Percentiles rank a stretch among this genome's conserved stretches.
Conservation (phyloP, 2,888 invertebrate species). For the Hermodice carunculata region DNA sequence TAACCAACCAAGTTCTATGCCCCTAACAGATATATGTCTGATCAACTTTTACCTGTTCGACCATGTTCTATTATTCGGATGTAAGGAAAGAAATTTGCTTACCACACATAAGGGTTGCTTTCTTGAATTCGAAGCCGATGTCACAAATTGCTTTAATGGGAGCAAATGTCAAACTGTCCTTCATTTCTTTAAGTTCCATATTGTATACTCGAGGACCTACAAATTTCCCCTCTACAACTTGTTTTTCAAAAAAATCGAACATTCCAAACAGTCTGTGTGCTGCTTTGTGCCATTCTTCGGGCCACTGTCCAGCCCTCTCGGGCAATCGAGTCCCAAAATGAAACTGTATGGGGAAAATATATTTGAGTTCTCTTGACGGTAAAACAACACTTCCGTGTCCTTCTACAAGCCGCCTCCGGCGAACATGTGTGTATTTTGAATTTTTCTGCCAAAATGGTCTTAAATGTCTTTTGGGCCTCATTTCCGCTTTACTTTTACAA, state of each 20-base stretch:
- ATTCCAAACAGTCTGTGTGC: slow-evolving; percentile 32
- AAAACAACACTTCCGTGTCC: too few relatives aligned
- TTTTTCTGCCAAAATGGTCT: background rate
- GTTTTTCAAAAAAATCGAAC: slow-evolving; percentile 36
- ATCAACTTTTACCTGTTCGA: too few relatives aligned
- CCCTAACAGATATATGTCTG: too few relatives aligned
- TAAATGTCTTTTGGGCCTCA: too few relatives aligned
- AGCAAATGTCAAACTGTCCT: slow-evolving; percentile 31
- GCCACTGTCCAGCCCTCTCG: slow-evolving; percentile 34
- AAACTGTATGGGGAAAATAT: slow-evolving; percentile 27
- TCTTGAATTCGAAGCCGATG: slow-evolving; percentile 36
- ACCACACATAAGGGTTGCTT: slow-evolving; percentile 36
- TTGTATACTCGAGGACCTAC: slow-evolving; percentile 1
- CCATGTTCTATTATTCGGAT: too few relatives aligned
- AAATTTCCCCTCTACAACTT: slow-evolving; percentile 23
- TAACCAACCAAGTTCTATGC: too few relatives aligned
- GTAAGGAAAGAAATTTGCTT: too few relatives aligned
- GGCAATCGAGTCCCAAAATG: slow-evolving; percentile 30
- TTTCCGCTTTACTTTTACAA: too few relatives aligned
- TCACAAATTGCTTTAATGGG: slow-evolving; percentile 33
- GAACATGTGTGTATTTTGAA: background rate
- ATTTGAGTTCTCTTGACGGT: too few relatives aligned
- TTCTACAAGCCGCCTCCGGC: background rate
- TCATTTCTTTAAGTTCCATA: slow-evolving; percentile 14
- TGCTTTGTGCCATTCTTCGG: slow-evolving; percentile 40